Conservation (phyloP, 2,113 vertebrate species). For the Tachuris rubrigastra region DNA sequence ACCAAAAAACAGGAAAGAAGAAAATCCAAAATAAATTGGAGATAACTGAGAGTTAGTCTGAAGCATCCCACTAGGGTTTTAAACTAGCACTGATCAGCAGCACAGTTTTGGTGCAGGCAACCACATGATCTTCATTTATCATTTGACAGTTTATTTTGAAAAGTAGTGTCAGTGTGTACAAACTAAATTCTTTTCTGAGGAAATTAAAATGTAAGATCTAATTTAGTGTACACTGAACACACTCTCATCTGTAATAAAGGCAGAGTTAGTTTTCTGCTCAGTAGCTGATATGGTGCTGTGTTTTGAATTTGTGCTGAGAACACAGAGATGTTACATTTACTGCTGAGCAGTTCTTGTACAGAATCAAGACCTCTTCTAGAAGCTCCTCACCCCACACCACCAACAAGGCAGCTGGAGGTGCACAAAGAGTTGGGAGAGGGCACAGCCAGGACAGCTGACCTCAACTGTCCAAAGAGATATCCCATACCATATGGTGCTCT, state of each 20-base stretch:
- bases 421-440: too few species aligned
- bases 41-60: neutral
- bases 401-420: neutral
- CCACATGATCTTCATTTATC: neutral
- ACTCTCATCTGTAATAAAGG: neutral
- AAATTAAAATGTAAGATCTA: neutral
- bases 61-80: neutral
- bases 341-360: neutral
- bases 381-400: accelerated
- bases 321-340: neutral
- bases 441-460: neutral
- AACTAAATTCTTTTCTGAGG: neutral
- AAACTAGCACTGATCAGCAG: neutral
- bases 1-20: neutral
- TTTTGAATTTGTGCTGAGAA: neutral
- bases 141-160: neutral
- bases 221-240: neutral
- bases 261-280: neutral
- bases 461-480: neutral
- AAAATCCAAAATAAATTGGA: neutral
- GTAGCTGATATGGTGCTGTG: neutral
- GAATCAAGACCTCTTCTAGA: neutral
- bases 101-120: neutral
- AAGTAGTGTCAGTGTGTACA: neutral
- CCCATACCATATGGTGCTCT: neutral